These are phyloP conservation scores for Malthinus flaveolus DNA, from an alignment of 2,888 invertebrate genomes.

Conservation along the genomic window DNA sequence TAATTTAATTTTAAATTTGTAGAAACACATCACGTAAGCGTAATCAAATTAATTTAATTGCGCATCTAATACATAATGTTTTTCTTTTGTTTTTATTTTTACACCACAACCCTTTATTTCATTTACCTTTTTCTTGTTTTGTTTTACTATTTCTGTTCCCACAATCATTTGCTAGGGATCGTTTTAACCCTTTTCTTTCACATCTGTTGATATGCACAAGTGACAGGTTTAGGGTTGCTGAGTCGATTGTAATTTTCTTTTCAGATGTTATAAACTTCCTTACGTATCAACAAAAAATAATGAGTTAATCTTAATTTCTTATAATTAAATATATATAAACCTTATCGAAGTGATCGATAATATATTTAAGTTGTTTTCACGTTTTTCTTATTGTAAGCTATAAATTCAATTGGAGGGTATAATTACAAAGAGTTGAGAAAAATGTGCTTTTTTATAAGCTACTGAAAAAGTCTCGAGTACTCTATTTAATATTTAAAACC, in stretches of 20 bases:
- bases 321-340: no score
- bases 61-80: not conserved
- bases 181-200: constrained; percentile 36
- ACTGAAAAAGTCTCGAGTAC: no score
- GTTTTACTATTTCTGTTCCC: constrained; percentile 34
- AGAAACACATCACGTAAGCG: not conserved
- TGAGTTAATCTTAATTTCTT: not conserved
- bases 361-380: no score
- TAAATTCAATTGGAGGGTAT: no score
- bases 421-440: no score
- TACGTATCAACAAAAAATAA: constrained; percentile 8
- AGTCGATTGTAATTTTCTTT: constrained; percentile 23
- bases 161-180: constrained; percentile 34
- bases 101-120: constrained; percentile 13
- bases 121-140: constrained; percentile 25
- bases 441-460: no score
- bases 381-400: no score
- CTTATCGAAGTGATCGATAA: no score
- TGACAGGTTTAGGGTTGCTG: constrained; percentile 25
- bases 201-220: constrained; percentile 35
- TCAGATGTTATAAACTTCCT: constrained; percentile 31
- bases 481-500: no score
- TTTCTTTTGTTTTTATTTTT: constrained; percentile 22
- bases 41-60: no score
- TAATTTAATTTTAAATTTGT: constrained; percentile 1